Base-by-base conservation (phyloP, 1,140 invertebrate species). In the Trichomalopsis sarcophagae region DNA sequence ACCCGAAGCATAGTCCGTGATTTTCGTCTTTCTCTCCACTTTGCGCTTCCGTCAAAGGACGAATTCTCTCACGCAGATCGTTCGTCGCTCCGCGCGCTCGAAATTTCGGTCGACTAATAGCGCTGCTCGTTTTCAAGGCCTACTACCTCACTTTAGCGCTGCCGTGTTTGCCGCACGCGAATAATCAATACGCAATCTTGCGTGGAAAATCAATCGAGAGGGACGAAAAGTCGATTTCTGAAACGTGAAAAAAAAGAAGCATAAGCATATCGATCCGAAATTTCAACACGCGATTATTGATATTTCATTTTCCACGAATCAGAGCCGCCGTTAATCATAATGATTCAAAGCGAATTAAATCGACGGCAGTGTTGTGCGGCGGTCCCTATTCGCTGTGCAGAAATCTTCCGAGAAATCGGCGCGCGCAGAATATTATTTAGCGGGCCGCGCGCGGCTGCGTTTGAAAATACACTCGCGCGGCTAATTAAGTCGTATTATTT, bases 401-500 rank as follows among this genome's bases (percentile, higher is more conserved):
- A 84, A 74, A 75, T 80, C 62, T 85, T 85, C 84, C 79, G 2
- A 77, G 84, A 85, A 27, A 85, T 2, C 6, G 1, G 5, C 17
- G 40, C 55, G 77, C 73, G 84, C 84, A 81, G 44, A 81, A 85
- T 27, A 27, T 85, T 85, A 81, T 85, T 27, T 84, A 21, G 30
- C 47, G 47, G 27, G 2, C 23, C 47, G 50, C n/a, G 50, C 44
- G 33, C 75, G 82, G 62, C 17, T 74, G 10, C 40, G 50, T 50
- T 33, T 79, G 66, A 30, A 84, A 74, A 80, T 79, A 80, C 33
- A 36, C 5, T 80, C 75, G 33, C 76, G 55, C 23, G 36, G 74
- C 80, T 86, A 86, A 86, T 86, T 86, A 86, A 86, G 84, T 66
- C 80, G 84, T 82, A 86, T 86, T 82, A 86, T 82, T 86, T 86